Conservation (phyloP, 2,113 vertebrate genomes). For the Ptilonorhynchus violaceus region DNA sequence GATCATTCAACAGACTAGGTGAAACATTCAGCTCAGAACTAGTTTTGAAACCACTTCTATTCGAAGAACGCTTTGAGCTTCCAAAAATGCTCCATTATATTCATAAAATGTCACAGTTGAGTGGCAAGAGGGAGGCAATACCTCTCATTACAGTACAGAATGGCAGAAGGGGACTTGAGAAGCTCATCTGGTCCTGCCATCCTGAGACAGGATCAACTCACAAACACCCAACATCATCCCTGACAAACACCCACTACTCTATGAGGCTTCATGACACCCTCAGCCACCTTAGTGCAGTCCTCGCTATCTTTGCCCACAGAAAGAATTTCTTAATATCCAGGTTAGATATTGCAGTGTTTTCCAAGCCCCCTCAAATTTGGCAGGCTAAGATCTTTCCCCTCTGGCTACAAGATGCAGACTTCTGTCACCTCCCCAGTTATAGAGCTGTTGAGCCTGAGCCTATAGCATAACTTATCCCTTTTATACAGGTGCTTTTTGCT, state of each 20-base stretch:
- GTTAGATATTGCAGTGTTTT: not conserved
- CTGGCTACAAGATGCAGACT: not conserved
- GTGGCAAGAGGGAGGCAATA: not conserved
- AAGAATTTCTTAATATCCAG: not conserved
- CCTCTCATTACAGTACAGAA: not conserved
- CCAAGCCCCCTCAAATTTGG: not conserved
- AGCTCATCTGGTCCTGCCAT: not conserved
- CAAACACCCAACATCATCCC: not conserved
- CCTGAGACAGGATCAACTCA: not conserved
- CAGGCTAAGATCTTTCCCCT: not conserved
- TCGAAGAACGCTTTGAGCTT: conserved; percentile 17
- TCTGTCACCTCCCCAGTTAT: not conserved
- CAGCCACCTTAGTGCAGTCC: not conserved
- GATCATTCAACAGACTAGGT: not conserved
- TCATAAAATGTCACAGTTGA: not conserved
- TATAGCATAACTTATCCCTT: not conserved
- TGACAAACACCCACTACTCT: not conserved
- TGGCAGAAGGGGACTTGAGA: not conserved
- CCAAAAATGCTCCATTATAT: not conserved
- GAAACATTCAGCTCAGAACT: not conserved
- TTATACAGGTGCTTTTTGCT: not conserved
- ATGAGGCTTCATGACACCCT: not conserved
- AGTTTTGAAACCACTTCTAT: conserved; percentile 18
- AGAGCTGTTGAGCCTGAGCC: not conserved
- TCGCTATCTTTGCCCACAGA: not conserved